phyloP scores from a whole-genome alignment of 2,113 vertebrate species.

The Ceuthmochares aereus region DNA sequence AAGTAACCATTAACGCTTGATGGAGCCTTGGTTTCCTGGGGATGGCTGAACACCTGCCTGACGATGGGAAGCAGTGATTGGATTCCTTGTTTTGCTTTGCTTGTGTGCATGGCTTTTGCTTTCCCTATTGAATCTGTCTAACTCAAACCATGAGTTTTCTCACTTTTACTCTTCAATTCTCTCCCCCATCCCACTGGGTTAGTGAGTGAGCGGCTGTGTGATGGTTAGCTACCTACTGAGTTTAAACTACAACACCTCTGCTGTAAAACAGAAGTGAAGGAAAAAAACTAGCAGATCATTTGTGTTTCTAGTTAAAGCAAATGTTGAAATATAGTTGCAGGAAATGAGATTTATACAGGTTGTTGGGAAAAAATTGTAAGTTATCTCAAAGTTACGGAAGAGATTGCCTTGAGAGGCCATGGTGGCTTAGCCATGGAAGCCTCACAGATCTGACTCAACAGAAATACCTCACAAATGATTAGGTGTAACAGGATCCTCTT shows the following conservation, averaged over 20 bases:
- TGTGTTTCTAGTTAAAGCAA: background rate
- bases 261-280: background rate
- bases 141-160: background rate
- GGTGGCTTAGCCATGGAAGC: background rate
- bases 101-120: background rate
- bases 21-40: background rate
- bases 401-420: accelerated
- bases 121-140: background rate
- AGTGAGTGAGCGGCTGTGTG: accelerated
- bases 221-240: background rate
- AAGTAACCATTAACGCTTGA: accelerated
- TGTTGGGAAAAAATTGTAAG: background rate
- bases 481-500: background rate
- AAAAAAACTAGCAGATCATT: background rate
- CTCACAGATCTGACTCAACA: background rate
- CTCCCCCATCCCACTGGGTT: background rate
- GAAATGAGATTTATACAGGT: background rate
- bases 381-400: background rate
- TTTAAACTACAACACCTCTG: background rate
- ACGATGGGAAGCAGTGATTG: background rate
- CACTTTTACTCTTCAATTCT: background rate
- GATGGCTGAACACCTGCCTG: background rate
- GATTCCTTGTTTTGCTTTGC: background rate
- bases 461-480: background rate
- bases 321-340: background rate